Conservation (phyloP, 2,888 invertebrate genomes). For the Agrotis ipsilon region DNA sequence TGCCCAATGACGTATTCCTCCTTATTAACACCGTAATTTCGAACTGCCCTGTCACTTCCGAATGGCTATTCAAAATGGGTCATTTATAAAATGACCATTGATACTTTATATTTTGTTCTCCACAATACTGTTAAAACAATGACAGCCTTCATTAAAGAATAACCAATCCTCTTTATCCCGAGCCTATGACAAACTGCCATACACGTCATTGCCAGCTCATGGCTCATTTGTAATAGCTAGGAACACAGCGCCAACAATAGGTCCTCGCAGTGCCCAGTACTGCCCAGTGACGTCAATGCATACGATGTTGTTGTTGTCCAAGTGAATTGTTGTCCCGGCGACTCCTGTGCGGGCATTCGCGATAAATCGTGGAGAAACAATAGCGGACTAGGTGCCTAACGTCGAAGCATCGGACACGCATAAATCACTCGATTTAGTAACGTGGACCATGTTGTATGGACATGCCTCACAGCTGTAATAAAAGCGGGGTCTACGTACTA, state of each 20-base stretch:
- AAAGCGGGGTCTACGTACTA: conserved; percentile 53
- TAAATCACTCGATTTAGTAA: conserved; percentile 84
- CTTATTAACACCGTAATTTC: not conserved
- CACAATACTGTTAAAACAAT: conserved; percentile 23
- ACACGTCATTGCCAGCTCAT: conserved; percentile 74
- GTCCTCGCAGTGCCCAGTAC: conserved; percentile 67
- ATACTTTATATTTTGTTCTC: conserved; percentile 10
- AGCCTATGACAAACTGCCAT: conserved; percentile 60
- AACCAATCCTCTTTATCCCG: conserved; percentile 54
- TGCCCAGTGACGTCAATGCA: conserved; percentile 77
- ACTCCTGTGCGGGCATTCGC: conserved; percentile 72
- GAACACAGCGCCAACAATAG: conserved; percentile 70
- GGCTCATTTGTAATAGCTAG: conserved; percentile 80
- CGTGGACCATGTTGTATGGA: conserved; percentile 80
- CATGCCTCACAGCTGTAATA: conserved; percentile 69
- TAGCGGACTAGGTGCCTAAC: conserved; percentile 79
- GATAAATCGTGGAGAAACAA: conserved; percentile 89
- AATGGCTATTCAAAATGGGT: not conserved
- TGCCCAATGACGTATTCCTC: too few species aligned
- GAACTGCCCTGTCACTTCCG: too few species aligned
- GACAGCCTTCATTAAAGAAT: conserved; percentile 49
- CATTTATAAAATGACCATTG: not conserved
- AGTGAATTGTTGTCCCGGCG: conserved; percentile 83
- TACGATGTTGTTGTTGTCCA: conserved; percentile 76
- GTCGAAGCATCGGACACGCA: conserved; percentile 78